phyloP scores from a whole-genome alignment of 2,113 vertebrate species.

The Crypturellus undulatus region DNA sequence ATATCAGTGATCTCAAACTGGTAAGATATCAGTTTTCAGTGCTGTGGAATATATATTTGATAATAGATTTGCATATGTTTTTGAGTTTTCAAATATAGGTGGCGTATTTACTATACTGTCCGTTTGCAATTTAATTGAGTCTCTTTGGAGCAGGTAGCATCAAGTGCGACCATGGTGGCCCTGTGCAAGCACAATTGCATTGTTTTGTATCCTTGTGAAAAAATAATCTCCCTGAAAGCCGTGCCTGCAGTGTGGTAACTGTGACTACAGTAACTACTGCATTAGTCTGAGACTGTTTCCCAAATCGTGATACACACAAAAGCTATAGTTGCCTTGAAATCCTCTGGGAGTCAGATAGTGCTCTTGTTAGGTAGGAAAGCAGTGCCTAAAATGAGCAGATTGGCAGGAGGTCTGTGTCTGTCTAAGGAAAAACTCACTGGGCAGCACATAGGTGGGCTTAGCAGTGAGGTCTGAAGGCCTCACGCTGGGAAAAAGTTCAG shows the following conservation, averaged over 20 bases:
- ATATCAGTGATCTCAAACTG: rapidly evolving
- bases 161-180: background rate
- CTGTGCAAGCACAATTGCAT: background rate
- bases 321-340: background rate
- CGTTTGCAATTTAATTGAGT: background rate
- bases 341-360: background rate
- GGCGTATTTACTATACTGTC: background rate
- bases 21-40: background rate
- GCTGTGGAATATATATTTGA: rapidly evolving
- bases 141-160: background rate
- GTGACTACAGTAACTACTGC: background rate
- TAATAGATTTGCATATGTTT: rapidly evolving
- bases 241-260: background rate
- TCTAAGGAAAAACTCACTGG: background rate
- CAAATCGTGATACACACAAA: background rate
- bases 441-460: background rate
- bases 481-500: rapidly evolving
- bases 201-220: background rate
- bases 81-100: background rate
- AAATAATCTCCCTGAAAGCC: background rate
- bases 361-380: background rate
- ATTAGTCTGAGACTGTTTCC: background rate
- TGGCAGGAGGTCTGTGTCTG: rapidly evolving
- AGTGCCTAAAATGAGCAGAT: background rate
- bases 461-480: background rate